Conservation (phyloP, 2,113 vertebrate species). For the Neopipo cinnamomea region DNA sequence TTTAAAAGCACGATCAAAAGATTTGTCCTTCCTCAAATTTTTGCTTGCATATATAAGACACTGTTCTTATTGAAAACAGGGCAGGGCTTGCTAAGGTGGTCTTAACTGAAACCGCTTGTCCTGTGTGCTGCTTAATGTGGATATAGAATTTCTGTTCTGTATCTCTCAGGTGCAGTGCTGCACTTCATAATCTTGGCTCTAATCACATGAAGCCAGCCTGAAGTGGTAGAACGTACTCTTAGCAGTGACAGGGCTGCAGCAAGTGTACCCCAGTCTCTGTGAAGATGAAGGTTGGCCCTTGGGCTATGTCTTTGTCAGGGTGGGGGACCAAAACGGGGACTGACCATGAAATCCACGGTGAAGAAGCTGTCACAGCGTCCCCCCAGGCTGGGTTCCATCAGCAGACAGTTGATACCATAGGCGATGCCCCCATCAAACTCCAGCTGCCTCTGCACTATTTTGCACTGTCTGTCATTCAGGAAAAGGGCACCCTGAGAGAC, state of each 20-base stretch:
- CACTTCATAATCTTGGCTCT: background rate
- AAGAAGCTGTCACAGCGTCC: conserved; percentile 85
- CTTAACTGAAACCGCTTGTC: background rate
- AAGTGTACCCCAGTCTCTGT: rapidly evolving
- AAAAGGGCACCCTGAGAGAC: conserved; percentile 83
- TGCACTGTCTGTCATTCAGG: conserved; percentile 79
- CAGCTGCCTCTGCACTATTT: conserved; percentile 82
- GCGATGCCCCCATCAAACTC: conserved; percentile 81
- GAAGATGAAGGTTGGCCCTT: background rate
- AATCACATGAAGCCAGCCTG: background rate
- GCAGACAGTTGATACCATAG: conserved; percentile 89
- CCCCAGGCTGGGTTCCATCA: conserved; percentile 85
- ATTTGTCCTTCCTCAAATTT: background rate
- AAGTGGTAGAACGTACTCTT: background rate
- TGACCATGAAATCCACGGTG: conserved; percentile 73
- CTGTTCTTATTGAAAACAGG: background rate
- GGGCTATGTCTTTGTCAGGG: no score
- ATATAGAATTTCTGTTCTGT: background rate
- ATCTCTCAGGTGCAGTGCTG: rapidly evolving
- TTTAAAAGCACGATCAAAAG: background rate
- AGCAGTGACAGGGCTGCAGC: background rate
- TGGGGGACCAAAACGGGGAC: background rate
- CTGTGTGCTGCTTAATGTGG: background rate
- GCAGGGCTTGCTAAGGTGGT: background rate
- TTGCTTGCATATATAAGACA: background rate